Base-by-base conservation (phyloP, 92 coral and sea anemone species). In the Palythoa heliodiscus region DNA sequence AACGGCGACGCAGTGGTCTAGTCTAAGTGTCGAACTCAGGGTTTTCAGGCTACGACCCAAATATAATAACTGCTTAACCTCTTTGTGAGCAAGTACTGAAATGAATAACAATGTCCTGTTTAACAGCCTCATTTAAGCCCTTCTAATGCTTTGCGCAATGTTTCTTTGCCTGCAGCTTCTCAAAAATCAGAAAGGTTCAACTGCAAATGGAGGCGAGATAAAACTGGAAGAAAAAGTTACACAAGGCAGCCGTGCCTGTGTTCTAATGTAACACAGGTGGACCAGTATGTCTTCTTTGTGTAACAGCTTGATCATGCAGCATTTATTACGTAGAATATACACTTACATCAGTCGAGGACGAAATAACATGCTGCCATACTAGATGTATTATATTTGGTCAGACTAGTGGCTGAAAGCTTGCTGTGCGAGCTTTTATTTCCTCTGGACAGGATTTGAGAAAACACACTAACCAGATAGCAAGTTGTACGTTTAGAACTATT, bases 231-330 rank as follows among this genome's bases (percentile, higher is more conserved):
- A 87, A 16, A 91, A 95, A 80, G 89, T 88, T 29, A 82, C 95
- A 8, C 83, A 85, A 73, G 98, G 99, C 52, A 97, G 99, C 81
- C 99, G 99, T 37, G 99, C 99, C 63, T 97, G 99, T 83, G 74
- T 79, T 37, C 67, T 97, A 87, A 97, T 97, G 99, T 97, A 91
- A 91, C 83, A 25, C 47, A 73, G 71, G 55, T 68, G 40, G 70
- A 11, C 82, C 70, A 24, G 1, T 13, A 15, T 25, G 69, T 55
- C 9, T 20, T 52, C 55, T 75, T 77, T 47, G 19, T 48, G 53
- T 73, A 43, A 43, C 50, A 43, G 6, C 9, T 43, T 5, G 50
- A 5, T 8, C 50, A 43, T 43, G 50, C 9, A 43, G 50, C 50
- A 43, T 5, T 43, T 43, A 43, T 78, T 23, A 19, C 5, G 3